Base-by-base conservation (phyloP, 2,113 vertebrate species). In the Tauraco erythrolophus region DNA sequence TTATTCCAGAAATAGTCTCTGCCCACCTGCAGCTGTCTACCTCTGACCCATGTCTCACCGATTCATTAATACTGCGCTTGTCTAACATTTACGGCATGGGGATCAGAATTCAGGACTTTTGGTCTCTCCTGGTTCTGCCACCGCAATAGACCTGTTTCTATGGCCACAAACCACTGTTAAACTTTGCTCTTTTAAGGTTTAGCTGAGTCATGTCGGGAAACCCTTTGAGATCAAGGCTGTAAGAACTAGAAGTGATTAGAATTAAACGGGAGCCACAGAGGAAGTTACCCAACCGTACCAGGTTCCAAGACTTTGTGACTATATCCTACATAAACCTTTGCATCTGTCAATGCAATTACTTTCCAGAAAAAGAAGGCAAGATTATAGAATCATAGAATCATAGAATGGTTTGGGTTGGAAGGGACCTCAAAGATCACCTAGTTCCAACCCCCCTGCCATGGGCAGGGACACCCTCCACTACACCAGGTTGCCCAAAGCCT, bases 241-340 rank as follows among this genome's bases (percentile, higher is more conserved):
- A 61, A 81, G 80, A 96, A 74, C 62, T 84, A 45, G 25, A 87
- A 95, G 81, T 39, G 60, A 87, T 68, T 43, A 60, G 86, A 89
- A 96, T 81, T 70, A 94, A 84, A 94, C 23, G 39, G 51, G 86
- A 87, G 39, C 46, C 64, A 75, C 60, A 84, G 65, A 88, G 71
- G 66, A 96, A 96, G 72, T 75, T 84, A 78, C 39, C 64, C 28
- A 19, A 13, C 39, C 84, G 86, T 94, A 88, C 41, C 83, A 86
- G 56, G 84, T 70, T 92, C 57, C 41, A 87, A 95, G 68, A 77
- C 23, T 79, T 46, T 64, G 25, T 43, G 50, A 83, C 62, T 31
- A 85, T 35, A 82, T 56, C 58, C 58, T 66, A 31, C 60, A 19
- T 46, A 94, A 91, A 74, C 14, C 19, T 62, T 88, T 54, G 51